A percentile compares a stretch with the other conserved stretches of the same genome.
These are phyloP conservation scores for Cerceris ruficornis DNA, from an alignment of 2,888 invertebrate genomes.

Conservation along the genomic window DNA sequence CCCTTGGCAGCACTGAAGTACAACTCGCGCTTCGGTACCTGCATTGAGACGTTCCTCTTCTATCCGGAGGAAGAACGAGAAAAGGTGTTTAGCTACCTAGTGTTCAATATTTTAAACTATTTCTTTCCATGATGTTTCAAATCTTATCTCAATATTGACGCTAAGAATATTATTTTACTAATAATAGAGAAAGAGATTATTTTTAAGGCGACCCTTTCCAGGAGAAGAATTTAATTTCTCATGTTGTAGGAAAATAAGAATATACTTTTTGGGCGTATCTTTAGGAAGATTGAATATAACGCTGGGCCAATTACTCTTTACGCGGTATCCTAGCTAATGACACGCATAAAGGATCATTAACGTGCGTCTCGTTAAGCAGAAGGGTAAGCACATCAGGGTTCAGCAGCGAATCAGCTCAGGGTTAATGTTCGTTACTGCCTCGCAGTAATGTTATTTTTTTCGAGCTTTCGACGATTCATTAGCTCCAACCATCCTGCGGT, in stretches of 20 bases:
- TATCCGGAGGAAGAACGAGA: conserved; percentile 36
- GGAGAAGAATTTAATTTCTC: not conserved
- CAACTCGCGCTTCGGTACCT: conserved; percentile 70
- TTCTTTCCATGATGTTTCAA: not conserved
- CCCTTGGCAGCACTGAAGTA: conserved; percentile 75
- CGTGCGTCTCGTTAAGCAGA: conserved; percentile 46
- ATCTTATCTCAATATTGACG: no score
- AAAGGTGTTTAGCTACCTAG: not conserved
- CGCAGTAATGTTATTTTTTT: conserved; percentile 28
- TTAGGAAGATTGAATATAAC: conserved; percentile 19
- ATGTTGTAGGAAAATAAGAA: not conserved
- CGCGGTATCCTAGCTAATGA: conserved; percentile 24
- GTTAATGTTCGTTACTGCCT: conserved; percentile 42
- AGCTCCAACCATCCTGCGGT: conserved; percentile 3
- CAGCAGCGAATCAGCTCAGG: conserved; percentile 28
- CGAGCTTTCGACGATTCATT: conserved; percentile 27
- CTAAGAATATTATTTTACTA: no score
- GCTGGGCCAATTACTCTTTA: conserved; percentile 42
- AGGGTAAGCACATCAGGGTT: conserved; percentile 12
- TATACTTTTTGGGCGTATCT: conserved; percentile 3
- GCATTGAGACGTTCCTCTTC: conserved; percentile 73
- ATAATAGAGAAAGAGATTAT: no score
- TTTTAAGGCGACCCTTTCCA: no score
- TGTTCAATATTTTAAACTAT: not conserved
- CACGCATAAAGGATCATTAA: conserved; percentile 54